A percentile compares a stretch with the other conserved stretches of the same genome.
Conservation (phyloP, 2,888 invertebrate genomes). For the Cephonodes hylas region DNA sequence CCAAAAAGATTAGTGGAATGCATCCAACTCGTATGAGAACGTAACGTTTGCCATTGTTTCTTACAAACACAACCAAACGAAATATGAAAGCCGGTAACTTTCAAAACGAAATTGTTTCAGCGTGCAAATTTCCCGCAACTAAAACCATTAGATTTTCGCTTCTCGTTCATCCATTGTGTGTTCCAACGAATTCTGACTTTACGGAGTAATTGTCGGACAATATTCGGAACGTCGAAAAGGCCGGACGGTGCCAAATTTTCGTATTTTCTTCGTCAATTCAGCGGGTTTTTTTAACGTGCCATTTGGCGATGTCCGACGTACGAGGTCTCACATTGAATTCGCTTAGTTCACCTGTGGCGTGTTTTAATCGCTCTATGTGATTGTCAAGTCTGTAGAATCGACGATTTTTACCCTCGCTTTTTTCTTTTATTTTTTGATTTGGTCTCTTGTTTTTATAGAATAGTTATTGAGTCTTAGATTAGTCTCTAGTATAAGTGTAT, state of each 20-base stretch:
- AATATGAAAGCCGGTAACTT: not conserved
- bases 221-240: not conserved
- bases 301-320: not conserved
- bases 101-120: not conserved
- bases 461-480: no score
- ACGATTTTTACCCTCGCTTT: not conserved
- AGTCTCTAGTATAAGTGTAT: no score
- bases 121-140: not conserved
- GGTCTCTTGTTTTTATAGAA: not conserved
- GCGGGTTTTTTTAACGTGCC: constrained; percentile 2
- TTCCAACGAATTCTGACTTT: not conserved
- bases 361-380: no score
- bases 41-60: no score
- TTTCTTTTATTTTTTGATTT: not conserved
- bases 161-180: not conserved
- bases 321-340: not conserved
- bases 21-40: no score
- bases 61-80: not conserved
- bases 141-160: not conserved
- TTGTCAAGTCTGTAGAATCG: no score
- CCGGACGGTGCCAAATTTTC: not conserved
- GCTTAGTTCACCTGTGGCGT: not conserved
- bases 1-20: no score
- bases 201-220: not conserved
- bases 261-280: not conserved